Base-by-base conservation (phyloP, 1,140 invertebrate genomes). In the Bombus consobrinus region DNA sequence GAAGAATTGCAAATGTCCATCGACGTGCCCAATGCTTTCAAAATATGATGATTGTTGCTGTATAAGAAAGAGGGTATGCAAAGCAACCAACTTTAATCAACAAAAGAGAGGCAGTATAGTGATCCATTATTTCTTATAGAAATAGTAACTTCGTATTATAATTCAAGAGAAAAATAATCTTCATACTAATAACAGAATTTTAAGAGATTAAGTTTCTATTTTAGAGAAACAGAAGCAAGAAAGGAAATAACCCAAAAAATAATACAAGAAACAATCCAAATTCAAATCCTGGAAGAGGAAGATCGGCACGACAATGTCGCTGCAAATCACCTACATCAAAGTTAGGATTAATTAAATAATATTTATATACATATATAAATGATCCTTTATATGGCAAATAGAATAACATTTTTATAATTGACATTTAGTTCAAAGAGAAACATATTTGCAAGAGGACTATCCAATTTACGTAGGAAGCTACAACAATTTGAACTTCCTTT, bases 31-130 rank as follows among this genome's bases (percentile, higher is more conserved):
- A 10, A n/a, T 86, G 57, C 59, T 69, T 34, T 57, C 85, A n/a
- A 72, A 79, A 34, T 78, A 69, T 41, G n/a, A 66, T 37, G 73
- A 84, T 3, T 84, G 77, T 66, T 81, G 66, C 57, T 78, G 68
- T 4, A 39, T 43, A 39, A 71, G 39, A 72, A 64, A 79, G 15
- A 81, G 57, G 77, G 85, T 81, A 83, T 1, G 8, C 25, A 10
- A 47, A 47, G 59, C 41, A 28, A 37, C 25, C 2, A 72, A 32
- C 15, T 75, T n/a, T 39, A n/a, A 22, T 68, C 18, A 22, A 68
- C 2, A 47, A 37, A 57, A 43, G 34, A 37, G 62, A 39, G 15
- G 15, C 15, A 15, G 4, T 64, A 32, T 15, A 64, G 13, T 64
- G 4, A 0, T 2, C n/a, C n/a, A 34, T 34, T 66, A 32, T 66